Evolutionary conservation across 2,888 invertebrate species (phyloP).

Genomic region (Bellardia bayeri): DNA sequence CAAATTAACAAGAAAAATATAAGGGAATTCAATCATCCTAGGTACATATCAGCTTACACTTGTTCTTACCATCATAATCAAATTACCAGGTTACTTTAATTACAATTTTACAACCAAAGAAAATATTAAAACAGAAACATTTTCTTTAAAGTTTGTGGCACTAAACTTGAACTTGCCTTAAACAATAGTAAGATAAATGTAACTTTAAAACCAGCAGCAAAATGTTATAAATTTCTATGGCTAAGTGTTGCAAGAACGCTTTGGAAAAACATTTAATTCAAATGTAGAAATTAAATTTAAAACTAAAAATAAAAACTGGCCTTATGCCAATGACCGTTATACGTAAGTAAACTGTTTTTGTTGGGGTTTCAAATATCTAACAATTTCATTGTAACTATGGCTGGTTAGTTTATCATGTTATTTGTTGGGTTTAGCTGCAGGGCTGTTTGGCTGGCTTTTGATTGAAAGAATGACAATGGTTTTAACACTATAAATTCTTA

Average conservation of each 20-base stretch:
- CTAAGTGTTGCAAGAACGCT: not conserved
- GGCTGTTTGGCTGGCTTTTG: not conserved
- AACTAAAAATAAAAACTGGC: constrained; percentile 22
- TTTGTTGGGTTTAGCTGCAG: constrained; percentile 26
- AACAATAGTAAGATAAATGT: not conserved
- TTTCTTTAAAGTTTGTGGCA: constrained; percentile 28
- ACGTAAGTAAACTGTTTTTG: constrained; percentile 37
- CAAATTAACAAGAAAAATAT: not conserved
- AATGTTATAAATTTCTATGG: not conserved
- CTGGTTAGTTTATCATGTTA: not conserved
- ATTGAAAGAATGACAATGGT: too few relatives aligned
- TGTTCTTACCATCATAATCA: constrained; percentile 23
- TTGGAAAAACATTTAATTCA: not conserved
- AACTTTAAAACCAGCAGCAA: not conserved
- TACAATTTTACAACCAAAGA: constrained; percentile 26
- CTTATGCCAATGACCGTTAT: constrained; percentile 48
- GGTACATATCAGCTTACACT: constrained; percentile 35
- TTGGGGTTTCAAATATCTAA: constrained; percentile 34
- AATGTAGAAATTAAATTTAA: constrained; percentile 1
- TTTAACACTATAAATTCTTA: constrained; percentile 9
- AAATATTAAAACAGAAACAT: not conserved
- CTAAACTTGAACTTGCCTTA: constrained; percentile 53
- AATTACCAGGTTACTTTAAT: constrained; percentile 49
- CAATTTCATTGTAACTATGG: not conserved
- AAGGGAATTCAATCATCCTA: constrained; percentile 6